A percentile compares a stretch with the other conserved stretches of the same genome.
These are phyloP conservation scores for Dasyornis broadbenti DNA, from an alignment of 2,113 vertebrate species.

Conservation along the genomic window DNA sequence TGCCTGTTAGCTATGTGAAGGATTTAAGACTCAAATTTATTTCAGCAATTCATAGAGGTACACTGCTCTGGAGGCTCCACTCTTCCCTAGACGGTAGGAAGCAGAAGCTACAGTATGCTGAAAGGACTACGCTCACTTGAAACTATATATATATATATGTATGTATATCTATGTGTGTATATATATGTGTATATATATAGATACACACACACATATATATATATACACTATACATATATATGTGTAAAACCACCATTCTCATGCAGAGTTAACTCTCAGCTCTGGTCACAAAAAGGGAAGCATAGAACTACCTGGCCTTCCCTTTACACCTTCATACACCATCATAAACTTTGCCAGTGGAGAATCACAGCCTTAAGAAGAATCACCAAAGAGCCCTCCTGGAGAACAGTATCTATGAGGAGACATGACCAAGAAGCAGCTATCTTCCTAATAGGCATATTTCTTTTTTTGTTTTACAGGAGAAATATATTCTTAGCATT, in stretches of 20 bases:
- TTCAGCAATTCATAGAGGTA: not conserved
- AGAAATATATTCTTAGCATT: slow-evolving; percentile 2
- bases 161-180: too few species aligned
- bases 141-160: not conserved
- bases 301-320: not conserved
- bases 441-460: not conserved
- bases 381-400: not conserved
- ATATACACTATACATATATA: not conserved
- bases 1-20: not conserved
- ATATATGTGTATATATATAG: too few species aligned
- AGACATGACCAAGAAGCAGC: not conserved
- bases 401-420: not conserved
- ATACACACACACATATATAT: not conserved
- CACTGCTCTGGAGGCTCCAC: not conserved
- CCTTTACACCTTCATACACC: not conserved
- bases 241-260: not conserved
- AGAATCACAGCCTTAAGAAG: not conserved
- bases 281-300: not conserved
- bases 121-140: not conserved
- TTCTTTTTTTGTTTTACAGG: not conserved
- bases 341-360: not conserved
- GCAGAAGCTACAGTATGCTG: not conserved
- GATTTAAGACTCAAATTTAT: not conserved
- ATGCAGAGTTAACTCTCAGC: not conserved
- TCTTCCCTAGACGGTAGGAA: not conserved